Evolutionary conservation across 2,113 vertebrate genomes (phyloP).

Genomic region (Nesogale talazaci): DNA sequence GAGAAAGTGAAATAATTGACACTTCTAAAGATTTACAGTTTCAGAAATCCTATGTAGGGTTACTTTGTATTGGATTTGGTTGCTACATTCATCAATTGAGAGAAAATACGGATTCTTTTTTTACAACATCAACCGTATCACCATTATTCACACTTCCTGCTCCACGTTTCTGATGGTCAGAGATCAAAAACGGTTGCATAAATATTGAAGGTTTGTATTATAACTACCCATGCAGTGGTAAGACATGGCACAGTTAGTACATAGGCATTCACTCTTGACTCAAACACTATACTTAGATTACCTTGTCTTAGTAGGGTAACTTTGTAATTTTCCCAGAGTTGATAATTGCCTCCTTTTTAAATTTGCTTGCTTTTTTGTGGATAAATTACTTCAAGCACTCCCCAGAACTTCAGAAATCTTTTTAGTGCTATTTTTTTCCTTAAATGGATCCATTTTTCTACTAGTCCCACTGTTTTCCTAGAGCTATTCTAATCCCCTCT

Average conservation of each 20-base stretch:
- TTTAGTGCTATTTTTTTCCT: not conserved
- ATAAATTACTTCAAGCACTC: conserved; percentile 17
- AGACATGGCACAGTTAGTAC: not conserved
- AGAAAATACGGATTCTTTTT: not conserved
- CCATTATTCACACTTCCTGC: not conserved
- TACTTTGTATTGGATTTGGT: not conserved
- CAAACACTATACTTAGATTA: not conserved
- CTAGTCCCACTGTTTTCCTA: not conserved
- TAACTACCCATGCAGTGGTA: too few species aligned
- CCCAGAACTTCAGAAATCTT: conserved; percentile 29
- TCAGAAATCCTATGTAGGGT: too few species aligned
- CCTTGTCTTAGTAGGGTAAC: conserved; percentile 20
- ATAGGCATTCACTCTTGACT: not conserved
- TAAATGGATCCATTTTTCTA: not conserved
- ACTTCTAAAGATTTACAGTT: too few species aligned
- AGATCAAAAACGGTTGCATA: not conserved
- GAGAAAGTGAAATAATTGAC: too few species aligned
- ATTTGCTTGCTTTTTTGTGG: not conserved
- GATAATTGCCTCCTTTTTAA: not conserved
- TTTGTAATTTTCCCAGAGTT: conserved; percentile 26
- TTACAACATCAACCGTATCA: not conserved
- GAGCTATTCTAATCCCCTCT: not conserved
- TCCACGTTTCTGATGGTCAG: not conserved
- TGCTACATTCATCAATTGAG: not conserved
- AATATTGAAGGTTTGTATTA: not conserved